Evolutionary conservation across 2,888 invertebrate genomes (phyloP).

Genomic region (Antheraea yamamai): DNA sequence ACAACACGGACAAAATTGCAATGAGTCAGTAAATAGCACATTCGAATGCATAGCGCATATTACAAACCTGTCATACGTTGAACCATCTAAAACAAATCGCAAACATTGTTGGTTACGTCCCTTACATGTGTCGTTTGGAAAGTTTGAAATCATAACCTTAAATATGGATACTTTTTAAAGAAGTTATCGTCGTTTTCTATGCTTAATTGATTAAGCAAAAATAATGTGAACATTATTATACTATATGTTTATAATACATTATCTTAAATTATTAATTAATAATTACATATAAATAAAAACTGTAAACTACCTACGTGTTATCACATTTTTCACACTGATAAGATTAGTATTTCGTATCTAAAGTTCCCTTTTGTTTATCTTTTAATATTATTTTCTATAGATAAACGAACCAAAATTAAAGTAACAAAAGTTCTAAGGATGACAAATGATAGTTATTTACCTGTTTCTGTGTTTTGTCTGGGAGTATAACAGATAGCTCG

Average conservation of each 20-base stretch:
- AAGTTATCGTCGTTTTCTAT: neutral
- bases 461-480: slow-evolving; percentile 85
- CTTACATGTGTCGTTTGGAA: neutral
- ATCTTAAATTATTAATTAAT: neutral
- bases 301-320: neutral
- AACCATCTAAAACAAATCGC: slow-evolving; percentile 19
- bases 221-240: no score
- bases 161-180: neutral
- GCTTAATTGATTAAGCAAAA: neutral
- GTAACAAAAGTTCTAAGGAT: neutral
- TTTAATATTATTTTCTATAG: neutral
- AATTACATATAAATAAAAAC: neutral
- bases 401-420: neutral
- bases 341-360: neutral
- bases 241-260: neutral
- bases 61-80: slow-evolving; percentile 28
- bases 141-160: slow-evolving; percentile 8
- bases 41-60: slow-evolving; percentile 55
- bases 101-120: neutral
- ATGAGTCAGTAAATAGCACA: slow-evolving; percentile 55
- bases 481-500: slow-evolving; percentile 84
- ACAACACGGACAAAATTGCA: slow-evolving; percentile 50
- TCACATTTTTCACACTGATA: neutral
- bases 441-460: slow-evolving; percentile 55
- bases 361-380: neutral